Conservation (phyloP, 2,113 vertebrate genomes). For the Hemiscyllium ocellatum region DNA sequence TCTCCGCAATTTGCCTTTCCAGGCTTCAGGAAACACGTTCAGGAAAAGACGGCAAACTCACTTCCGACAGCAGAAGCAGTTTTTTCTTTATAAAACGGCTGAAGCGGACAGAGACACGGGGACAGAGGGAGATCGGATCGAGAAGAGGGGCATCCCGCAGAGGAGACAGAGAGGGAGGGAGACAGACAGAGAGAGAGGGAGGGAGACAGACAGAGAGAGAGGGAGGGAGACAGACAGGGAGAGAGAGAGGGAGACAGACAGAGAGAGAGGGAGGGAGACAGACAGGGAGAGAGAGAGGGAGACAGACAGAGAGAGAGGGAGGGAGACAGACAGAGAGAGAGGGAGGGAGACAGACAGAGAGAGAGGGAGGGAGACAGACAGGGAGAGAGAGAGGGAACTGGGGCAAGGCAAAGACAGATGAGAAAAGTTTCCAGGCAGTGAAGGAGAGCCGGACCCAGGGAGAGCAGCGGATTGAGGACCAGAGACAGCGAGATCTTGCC, state of each 20-base stretch:
- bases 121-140: neutral
- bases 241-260: neutral
- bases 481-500: constrained; percentile 47
- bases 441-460: constrained; percentile 10
- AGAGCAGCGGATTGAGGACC: neutral
- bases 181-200: too few species aligned
- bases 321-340: too few species aligned
- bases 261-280: neutral
- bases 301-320: too few species aligned
- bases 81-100: constrained; percentile 23
- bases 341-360: too few species aligned
- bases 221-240: neutral
- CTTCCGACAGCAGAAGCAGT: neutral
- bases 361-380: neutral
- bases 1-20: neutral
- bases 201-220: too few species aligned
- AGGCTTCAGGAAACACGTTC: constrained; percentile 28
- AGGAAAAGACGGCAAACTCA: constrained; percentile 29
- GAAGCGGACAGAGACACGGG: neutral
- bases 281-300: neutral
- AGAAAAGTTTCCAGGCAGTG: constrained; percentile 40
- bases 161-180: too few species aligned
- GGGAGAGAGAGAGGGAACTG: neutral
- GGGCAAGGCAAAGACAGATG: neutral
- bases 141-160: neutral